These are phyloP conservation scores for Silurus aristotelis DNA, from an alignment of 2,797 vertebrate genomes.

Conservation along the genomic window DNA sequence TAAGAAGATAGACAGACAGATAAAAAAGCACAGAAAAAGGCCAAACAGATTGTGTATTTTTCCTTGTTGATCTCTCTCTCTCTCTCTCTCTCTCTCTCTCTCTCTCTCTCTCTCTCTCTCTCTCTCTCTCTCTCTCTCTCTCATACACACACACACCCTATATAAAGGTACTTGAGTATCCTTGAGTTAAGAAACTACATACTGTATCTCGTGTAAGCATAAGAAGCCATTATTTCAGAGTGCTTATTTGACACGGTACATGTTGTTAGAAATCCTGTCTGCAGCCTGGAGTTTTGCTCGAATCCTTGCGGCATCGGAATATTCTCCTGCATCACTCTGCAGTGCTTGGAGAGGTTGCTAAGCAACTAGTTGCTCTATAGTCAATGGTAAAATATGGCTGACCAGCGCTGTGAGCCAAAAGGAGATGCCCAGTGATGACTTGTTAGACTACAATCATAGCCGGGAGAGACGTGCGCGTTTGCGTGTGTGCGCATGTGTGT, in stretches of 20 bases:
- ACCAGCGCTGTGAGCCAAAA: conserved; percentile 44
- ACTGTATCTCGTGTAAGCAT: neutral
- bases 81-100: neutral
- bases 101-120: neutral
- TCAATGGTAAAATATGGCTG: conserved; percentile 52
- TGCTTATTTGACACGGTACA: neutral
- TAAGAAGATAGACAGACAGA: neutral
- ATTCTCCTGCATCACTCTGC: conserved; percentile 53
- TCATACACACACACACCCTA: neutral
- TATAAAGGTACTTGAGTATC: conserved; percentile 4
- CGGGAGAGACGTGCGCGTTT: neutral
- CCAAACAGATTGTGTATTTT: too few species aligned
- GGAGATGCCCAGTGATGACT: conserved; percentile 48
- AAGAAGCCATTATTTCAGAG: neutral
- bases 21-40: too few species aligned
- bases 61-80: neutral
- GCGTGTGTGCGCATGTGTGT: neutral
- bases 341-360: conserved; percentile 61
- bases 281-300: conserved; percentile 39
- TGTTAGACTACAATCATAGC: conserved; percentile 30
- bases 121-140: neutral
- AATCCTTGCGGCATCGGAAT: conserved; percentile 24
- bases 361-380: conserved; percentile 62
- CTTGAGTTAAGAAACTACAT: neutral
- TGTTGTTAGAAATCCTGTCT: conserved; percentile 18